These are phyloP conservation scores for Henricia sp. DNA, from an alignment of 53 echinoderm and acorn worm species.

Conservation along the genomic window DNA sequence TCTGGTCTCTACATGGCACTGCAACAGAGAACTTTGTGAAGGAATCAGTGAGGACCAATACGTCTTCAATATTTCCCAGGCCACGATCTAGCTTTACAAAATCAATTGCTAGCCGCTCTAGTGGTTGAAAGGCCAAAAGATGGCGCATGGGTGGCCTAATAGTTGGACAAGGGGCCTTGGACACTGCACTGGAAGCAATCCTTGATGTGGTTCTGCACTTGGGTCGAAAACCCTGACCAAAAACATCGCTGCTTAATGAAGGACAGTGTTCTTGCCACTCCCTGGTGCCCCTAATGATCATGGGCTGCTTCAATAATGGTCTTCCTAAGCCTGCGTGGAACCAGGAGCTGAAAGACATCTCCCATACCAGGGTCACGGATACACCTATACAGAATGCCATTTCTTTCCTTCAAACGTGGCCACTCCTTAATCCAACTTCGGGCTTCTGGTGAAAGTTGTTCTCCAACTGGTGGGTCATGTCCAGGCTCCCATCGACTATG, in stretches of 20 bases:
- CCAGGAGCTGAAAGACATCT: slow-evolving; percentile 44
- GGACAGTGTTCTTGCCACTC: slow-evolving; percentile 38
- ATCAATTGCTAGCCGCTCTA: slow-evolving; percentile 72
- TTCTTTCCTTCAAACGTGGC: not conserved
- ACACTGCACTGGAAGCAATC: slow-evolving; percentile 58
- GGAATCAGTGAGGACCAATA: slow-evolving; percentile 12
- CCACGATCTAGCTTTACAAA: slow-evolving; percentile 61
- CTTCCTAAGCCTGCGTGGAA: slow-evolving; percentile 47
- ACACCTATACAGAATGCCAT: slow-evolving; percentile 8
- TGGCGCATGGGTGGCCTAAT: slow-evolving; percentile 31
- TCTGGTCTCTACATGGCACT: too few relatives aligned
- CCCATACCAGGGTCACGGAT: slow-evolving; percentile 4
- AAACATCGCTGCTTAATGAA: slow-evolving; percentile 50
- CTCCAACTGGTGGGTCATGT: not conserved
- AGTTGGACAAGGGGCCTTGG: slow-evolving; percentile 53
- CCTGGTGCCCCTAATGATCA: slow-evolving; percentile 67
- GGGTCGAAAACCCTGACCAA: slow-evolving; percentile 67
- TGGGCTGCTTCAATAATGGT: slow-evolving; percentile 54
- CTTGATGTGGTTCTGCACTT: slow-evolving; percentile 41
- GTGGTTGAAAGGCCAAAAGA: too few relatives aligned
- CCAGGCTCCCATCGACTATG: not conserved
- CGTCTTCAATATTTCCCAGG: slow-evolving; percentile 3
- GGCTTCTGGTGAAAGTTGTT: not conserved
- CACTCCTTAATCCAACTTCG: slow-evolving; percentile 9
- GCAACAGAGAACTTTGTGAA: too few relatives aligned